phyloP scores from a whole-genome alignment of 2,113 vertebrate species.

The Turdus rufiventris region DNA sequence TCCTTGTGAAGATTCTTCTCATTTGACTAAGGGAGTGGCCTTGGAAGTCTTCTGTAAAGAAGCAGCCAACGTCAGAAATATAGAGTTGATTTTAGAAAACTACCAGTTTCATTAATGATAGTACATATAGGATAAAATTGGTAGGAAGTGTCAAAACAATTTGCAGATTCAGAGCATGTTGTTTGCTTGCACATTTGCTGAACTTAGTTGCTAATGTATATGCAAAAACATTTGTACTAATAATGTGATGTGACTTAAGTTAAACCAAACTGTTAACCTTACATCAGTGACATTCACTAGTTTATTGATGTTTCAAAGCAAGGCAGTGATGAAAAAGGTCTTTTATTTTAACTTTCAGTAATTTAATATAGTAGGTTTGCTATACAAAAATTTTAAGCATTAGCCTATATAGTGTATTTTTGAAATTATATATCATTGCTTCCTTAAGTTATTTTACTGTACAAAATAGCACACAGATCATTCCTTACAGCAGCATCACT shows the following conservation, averaged over 20 bases:
- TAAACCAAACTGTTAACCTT: background rate
- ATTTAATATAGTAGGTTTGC: background rate
- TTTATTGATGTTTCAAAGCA: background rate
- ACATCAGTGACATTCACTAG: background rate
- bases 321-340: background rate
- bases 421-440: accelerated
- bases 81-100: background rate
- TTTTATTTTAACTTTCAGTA: background rate
- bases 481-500: background rate
- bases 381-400: background rate
- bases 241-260: background rate
- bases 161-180: background rate
- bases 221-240: background rate
- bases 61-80: background rate
- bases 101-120: background rate
- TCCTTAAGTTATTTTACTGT: background rate
- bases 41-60: background rate
- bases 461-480: background rate
- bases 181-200: background rate
- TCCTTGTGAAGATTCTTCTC: background rate
- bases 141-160: background rate
- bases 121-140: background rate
- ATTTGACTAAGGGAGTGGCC: background rate
- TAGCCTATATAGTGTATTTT: background rate
- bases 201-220: background rate